Evolutionary conservation across 2,113 vertebrate species (phyloP).

Genomic region (Eclectus roratus): DNA sequence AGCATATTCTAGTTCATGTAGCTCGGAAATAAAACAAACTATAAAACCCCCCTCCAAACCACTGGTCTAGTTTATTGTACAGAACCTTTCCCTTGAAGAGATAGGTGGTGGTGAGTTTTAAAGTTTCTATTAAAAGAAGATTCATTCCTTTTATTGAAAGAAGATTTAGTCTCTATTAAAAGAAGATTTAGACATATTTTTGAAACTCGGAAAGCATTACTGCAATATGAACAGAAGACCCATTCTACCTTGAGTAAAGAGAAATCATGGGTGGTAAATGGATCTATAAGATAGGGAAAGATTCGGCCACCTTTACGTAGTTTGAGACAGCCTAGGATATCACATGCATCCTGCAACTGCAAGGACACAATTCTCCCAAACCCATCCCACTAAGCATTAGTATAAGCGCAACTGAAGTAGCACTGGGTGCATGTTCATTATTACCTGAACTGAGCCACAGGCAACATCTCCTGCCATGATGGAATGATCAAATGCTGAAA

Average conservation of each 20-base stretch:
- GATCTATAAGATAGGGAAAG: not conserved
- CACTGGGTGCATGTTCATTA: accelerated
- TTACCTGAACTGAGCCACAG: not conserved
- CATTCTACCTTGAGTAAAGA: not conserved
- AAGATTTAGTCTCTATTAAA: not conserved
- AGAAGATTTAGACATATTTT: not conserved
- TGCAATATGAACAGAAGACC: not conserved
- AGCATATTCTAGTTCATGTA: not conserved
- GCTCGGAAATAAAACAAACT: not conserved
- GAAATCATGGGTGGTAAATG: not conserved
- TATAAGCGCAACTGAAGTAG: not conserved
- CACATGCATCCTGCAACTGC: not conserved
- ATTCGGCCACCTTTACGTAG: not conserved
- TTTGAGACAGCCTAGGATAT: not conserved
- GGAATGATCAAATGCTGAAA: not conserved
- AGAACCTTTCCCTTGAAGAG: not conserved
- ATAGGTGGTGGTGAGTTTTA: not conserved
- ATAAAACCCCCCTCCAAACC: not conserved
- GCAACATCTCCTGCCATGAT: not conserved
- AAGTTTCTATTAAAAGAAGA: not conserved
- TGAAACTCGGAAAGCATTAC: not conserved
- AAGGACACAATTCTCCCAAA: not conserved
- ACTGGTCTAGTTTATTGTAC: not conserved
- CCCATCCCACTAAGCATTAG: not conserved
- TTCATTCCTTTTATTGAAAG: not conserved